These are phyloP conservation scores for Tor tambroides DNA, from an alignment of 2,113 vertebrate species.

Conservation along the genomic window DNA sequence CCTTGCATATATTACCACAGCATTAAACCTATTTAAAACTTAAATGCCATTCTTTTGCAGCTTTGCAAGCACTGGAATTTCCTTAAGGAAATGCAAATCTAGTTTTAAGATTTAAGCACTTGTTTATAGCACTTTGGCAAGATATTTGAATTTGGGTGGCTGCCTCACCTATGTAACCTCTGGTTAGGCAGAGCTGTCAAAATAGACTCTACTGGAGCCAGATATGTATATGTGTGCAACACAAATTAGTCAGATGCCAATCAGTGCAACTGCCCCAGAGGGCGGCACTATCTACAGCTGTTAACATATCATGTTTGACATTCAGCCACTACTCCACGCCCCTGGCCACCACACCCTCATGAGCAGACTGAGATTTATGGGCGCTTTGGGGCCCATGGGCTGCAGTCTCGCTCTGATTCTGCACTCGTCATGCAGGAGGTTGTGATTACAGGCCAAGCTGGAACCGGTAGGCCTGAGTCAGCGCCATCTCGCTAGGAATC, in stretches of 20 bases:
- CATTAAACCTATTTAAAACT: background rate
- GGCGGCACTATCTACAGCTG: slow-evolving; percentile 59
- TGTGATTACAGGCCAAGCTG: slow-evolving; percentile 55
- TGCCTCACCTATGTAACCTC: background rate
- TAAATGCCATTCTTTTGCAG: background rate
- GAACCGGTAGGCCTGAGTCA: slow-evolving; percentile 43
- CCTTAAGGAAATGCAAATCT: background rate
- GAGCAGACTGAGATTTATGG: slow-evolving; percentile 61
- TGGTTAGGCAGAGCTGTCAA: slow-evolving; percentile 48
- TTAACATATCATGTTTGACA: slow-evolving; percentile 63
- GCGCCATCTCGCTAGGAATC: slow-evolving; percentile 21
- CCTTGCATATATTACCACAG: background rate
- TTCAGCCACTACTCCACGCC: slow-evolving; percentile 34
- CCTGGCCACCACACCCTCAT: slow-evolving; percentile 39
- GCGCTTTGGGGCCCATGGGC: slow-evolving; percentile 50
- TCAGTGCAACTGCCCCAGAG: slow-evolving; percentile 49
- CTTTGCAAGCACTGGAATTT: background rate
- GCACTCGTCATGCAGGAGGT: slow-evolving; percentile 29
- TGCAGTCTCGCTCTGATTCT: slow-evolving; percentile 20
- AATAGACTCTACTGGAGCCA: slow-evolving; percentile 51
- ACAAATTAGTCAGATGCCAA: slow-evolving; percentile 61
- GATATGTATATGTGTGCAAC: slow-evolving; percentile 33
- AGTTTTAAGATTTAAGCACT: background rate
- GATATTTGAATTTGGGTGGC: slow-evolving; percentile 1
- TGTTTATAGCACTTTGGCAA: background rate